Evolutionary conservation across 2,888 invertebrate genomes (phyloP), one percentile per base, ranked within the genome.

Genomic region (Dryomyza anilis): DNA sequence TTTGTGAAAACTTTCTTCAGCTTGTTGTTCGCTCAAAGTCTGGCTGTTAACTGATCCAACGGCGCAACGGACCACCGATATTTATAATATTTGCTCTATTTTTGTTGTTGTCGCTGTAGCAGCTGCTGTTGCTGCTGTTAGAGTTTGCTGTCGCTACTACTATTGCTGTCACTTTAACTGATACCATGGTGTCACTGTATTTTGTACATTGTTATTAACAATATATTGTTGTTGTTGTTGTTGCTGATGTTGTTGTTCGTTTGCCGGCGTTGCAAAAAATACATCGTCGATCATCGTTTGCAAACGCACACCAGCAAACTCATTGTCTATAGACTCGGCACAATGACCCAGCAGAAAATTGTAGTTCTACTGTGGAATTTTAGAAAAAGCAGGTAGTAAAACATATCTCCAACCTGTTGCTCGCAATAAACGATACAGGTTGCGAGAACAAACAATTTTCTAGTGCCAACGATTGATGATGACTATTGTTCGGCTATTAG

Each of bases 11-110:
- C 30, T 16, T 21, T 16, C n/a, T 29, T 27, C 19, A 45, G 30
- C 29, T 7, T 58, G 58, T 29, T 30, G n/a, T 27, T 29, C 29
- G 30, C 46, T 58, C 45, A 30, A 58, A 46, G 45, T 58, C 58
- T 46, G 21, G 29, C 29, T 46, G 30, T 16, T 30, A 46, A 58
- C 58, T 58, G 45, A 58, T 46, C 29, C n/a, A 45, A 16, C 16
- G 14, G 19, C 21, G 27, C 45, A 29, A 29, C n/a, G 14, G 27
- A 12, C 58, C 29, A 19, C 46, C 19, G 29, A 19, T 58, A 58
- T 58, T 45, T 58, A 58, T 58, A 58, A 58, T 12, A 30, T n/a
- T 29, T 12, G 10, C 19, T 39, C 43, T 8, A 10, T 46, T 19
- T 14, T 19, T 14, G 19, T 55, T 46, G 46, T 58, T 58, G 29